phyloP scores from a whole-genome alignment of 2,797 vertebrate genomes.

The Clarias fuscus region DNA sequence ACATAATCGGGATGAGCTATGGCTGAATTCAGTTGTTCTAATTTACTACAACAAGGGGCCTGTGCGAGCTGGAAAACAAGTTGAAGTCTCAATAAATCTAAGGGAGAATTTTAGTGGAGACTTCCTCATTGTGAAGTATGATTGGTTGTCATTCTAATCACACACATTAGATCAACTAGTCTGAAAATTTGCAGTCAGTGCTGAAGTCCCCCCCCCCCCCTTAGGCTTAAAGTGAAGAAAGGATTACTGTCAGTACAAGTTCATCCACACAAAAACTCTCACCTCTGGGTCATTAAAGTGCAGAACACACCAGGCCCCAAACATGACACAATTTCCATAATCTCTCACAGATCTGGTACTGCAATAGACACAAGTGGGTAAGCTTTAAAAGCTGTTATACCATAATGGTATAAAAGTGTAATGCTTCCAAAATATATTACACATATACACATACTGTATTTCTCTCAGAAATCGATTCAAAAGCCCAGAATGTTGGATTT shows the following conservation, averaged over 20 bases:
- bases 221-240: conserved; percentile 72
- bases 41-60: conserved; percentile 70
- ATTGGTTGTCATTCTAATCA: neutral
- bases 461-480: neutral
- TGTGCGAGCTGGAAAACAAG: conserved; percentile 61
- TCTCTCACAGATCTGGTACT: conserved; percentile 61
- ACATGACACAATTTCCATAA: conserved; percentile 70
- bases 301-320: conserved; percentile 66
- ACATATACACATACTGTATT: neutral
- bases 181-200: neutral
- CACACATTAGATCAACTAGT: neutral
- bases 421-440: neutral
- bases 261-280: conserved; percentile 62
- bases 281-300: conserved; percentile 69
- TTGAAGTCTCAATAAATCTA: conserved; percentile 68
- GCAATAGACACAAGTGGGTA: conserved; percentile 49
- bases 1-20: conserved; percentile 62
- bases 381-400: neutral
- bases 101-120: conserved; percentile 68
- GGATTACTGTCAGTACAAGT: conserved; percentile 68
- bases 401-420: neutral
- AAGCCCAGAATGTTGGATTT: neutral
- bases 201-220: neutral
- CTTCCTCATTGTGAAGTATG: conserved; percentile 69
- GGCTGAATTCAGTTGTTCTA: conserved; percentile 67